Evolutionary conservation across 2,797 vertebrate species (phyloP), one percentile per base, ranked within the genome.

Genomic region (Phataginus tetradactyla): DNA sequence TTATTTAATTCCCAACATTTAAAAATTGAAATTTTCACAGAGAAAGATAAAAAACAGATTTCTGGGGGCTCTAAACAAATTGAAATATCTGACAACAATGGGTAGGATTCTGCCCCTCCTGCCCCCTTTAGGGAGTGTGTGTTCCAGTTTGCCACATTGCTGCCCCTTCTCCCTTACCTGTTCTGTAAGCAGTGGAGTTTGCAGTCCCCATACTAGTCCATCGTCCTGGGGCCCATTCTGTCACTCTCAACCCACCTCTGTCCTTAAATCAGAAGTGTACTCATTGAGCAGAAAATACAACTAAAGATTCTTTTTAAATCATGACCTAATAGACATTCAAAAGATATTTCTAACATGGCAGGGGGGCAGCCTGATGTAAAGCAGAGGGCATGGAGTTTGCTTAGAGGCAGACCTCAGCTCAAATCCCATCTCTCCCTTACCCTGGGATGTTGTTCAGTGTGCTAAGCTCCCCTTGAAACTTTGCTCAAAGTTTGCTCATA

Each of bases 391-490:
- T 61, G 51, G 37, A 20, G 51, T 69, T 45, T 80, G 77, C 53
- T 55, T 69, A 72, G 21, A 81, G 63, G 88, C 12, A 75, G 59
- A 77, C 13, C 5, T 87, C 57, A 69, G 39, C 83, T 93, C 59
- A 78, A 61, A 84, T 87, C 25, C 51, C 21, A 20, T 71, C 66
- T 94, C 17, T 90, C 53, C 66, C 15, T 91, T 80, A 89, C 53
- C 17, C 80, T 93, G 57, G 29, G 20, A 69, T 80, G 57, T 93
- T 78, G 39, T 49, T 39, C 86, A 90, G 15, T 7, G 45, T n/a
- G 29, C 69, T 74, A 55, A 95, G 4, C 42, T 92, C 53, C 59
- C 80, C 86, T 94, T 45, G 49, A 89, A 95, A 86, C 64, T 57
- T 86, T 69, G 78, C n/a, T 83, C 59, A 68, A 74, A 95, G 37